phyloP scores from a whole-genome alignment of 2,797 vertebrate species.

The Sebastes umbrosus region DNA sequence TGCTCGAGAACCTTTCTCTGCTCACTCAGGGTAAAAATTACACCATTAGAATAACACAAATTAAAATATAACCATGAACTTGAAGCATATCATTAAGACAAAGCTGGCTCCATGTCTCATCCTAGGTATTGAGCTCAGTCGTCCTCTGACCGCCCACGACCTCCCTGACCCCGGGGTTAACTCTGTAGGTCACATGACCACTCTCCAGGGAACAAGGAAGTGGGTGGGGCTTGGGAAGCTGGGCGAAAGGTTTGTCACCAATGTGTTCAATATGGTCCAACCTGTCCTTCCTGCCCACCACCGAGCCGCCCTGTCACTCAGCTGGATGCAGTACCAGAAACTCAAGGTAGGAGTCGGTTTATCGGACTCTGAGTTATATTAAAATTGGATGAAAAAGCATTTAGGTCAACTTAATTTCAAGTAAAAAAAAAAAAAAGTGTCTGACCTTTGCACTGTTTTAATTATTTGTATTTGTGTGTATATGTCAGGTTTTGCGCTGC shows the following conservation, averaged over 20 bases:
- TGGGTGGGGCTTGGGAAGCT: conserved; percentile 84
- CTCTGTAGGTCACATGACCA: conserved; percentile 86
- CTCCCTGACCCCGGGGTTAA: conserved; percentile 79
- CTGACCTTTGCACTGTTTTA: not conserved
- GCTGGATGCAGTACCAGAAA: conserved; percentile 91
- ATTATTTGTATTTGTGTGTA: not conserved
- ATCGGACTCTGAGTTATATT: not conserved
- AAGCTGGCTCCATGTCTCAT: not conserved
- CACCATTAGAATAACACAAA: not conserved
- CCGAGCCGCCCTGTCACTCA: conserved; percentile 81
- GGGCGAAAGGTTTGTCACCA: conserved; percentile 91
- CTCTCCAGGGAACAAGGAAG: conserved; percentile 72
- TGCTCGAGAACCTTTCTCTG: conserved; percentile 87
- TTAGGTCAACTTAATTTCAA: not conserved
- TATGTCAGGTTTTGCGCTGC: conserved; percentile 84
- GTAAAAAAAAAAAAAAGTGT: not conserved
- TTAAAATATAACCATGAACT: not conserved
- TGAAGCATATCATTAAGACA: not conserved
- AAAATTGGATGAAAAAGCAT: not conserved
- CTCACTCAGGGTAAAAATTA: conserved; percentile 76
- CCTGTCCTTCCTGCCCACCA: conserved; percentile 82
- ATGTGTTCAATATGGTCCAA: conserved; percentile 83
- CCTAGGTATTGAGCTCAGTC: conserved; percentile 68
- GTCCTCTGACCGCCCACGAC: conserved; percentile 80
- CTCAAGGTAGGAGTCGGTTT: conserved; percentile 83